A percentile compares a stretch with the other conserved stretches of the same genome.
Conservation (phyloP, 1,140 invertebrate genomes). For the Frieseomelitta varia region DNA sequence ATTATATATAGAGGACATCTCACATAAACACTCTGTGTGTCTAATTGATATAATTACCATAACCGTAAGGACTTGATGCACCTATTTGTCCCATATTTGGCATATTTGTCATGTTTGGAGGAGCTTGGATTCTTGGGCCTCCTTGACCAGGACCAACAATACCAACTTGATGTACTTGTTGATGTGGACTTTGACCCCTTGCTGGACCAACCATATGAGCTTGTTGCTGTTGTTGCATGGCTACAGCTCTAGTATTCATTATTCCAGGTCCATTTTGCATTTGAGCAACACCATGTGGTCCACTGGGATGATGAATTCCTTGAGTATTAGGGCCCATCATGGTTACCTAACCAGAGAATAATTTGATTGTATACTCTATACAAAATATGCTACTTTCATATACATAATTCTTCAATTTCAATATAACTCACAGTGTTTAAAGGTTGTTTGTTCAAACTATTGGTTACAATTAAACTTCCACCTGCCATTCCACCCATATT, state of each 20-base stretch:
- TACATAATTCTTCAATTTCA: background rate
- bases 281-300: constrained; percentile 77
- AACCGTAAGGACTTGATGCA: constrained; percentile 82
- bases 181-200: constrained; percentile 79
- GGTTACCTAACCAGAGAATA: constrained; percentile 71
- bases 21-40: background rate
- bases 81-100: constrained; percentile 79
- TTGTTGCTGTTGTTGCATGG: constrained; percentile 81
- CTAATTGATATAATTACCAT: constrained; percentile 72
- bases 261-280: constrained; percentile 88
- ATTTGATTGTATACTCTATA: background rate
- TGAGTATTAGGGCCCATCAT: constrained; percentile 80
- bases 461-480: constrained; percentile 84
- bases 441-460: constrained; percentile 88
- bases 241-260: constrained; percentile 83
- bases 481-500: constrained; percentile 84
- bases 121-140: constrained; percentile 83
- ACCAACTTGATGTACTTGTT: constrained; percentile 78
- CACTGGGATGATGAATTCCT: constrained; percentile 78
- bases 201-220: constrained; percentile 81
- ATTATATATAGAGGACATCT: background rate
- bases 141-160: constrained; percentile 80
- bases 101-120: constrained; percentile 79
- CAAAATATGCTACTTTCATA: background rate
- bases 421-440: constrained; percentile 76